Base-by-base conservation (phyloP, 1,140 invertebrate species). In the Drosophila pandora region DNA sequence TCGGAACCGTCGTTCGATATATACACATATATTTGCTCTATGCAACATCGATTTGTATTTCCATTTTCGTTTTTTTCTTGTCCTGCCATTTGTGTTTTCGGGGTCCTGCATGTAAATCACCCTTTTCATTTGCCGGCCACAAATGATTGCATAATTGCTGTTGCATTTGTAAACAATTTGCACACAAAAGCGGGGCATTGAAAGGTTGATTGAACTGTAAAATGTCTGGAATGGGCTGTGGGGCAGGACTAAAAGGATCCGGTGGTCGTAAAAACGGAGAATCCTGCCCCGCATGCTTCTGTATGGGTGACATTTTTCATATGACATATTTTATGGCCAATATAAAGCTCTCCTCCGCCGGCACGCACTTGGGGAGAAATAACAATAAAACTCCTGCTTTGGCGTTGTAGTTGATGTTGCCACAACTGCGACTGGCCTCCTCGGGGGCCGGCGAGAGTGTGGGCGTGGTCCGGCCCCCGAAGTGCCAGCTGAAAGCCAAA, bases 91-190 rank as follows among this genome's bases (percentile, higher is more conserved):
- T 22, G 23, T 12, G 21, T 70, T 57, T 34, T 23, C 6, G 3
- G 3, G 23, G 21, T 43, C n/a, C 43, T 9, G 45, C 17, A 81
- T 85, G 84, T 82, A 85, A 85, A 87, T 82, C 74, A 78, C 74
- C 73, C 74, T 79, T 80, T 87, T 82, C 72, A 85, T 85, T 87
- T 88, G 83, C 61, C 63, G 37, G 61, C 74, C 79, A 87, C 78
- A 87, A 87, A 87, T 87, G 80, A 87, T 88, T 87, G 75, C 82
- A 87, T 87, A 87, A 87, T 87, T 87, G 82, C 78, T 61, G 72
- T 71, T 87, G 69, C 83, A 81, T 87, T 82, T 85, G 83, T 87
- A 85, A 85, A 87, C 82, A 85, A 85, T 82, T 85, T 87, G 82
- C 58, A 47, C 69, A 85, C 80, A 84, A 79, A 69, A 77, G 73